Base-by-base conservation (phyloP, 2,888 invertebrate genomes). In the Microdon myrmicae region DNA sequence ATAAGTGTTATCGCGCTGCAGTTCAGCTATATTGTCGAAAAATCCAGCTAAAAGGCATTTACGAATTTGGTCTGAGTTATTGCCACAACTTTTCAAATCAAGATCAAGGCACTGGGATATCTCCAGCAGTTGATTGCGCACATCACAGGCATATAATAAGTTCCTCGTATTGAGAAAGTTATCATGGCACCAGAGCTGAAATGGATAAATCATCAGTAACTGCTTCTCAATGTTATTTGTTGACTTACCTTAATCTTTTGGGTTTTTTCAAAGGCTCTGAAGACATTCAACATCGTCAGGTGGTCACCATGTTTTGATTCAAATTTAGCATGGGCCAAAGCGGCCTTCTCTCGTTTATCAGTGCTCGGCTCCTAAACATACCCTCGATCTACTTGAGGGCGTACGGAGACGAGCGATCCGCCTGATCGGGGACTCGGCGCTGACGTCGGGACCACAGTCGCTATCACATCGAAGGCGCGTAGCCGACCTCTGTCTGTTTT, bases 261-360 rank as follows among this genome's bases (percentile, higher is more conserved):
- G 0, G 87, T 84, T 73, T 87, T 88, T 70, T 84, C 85, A 79
- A 86, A 96, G 3, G 88, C 90, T 72, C 87, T 87, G 76, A 86
- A 96, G 23, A 96, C 89, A 77, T 96, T 98, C 8, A 98, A 82
- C 44, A 95, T 82, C 1, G 94, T 96, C 29, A 97, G 82, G 75
- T 95, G 95, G 79, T 99, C 98, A 7, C 99, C 97, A 68, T 91
- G 86, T 12, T 88, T 85, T 0, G 94, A 91, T 49, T 86, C 79
- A 77, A 96, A 96, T 80, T 94, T 94, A 71, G 85, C 85, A 67
- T 84, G 82, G 0, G 88, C 88, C 69, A 85, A 84, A 22, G 86
- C 74, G 0, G 92, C 92, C 75, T 90, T 87, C 69, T 92, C 91
- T 48, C 89, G 82, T 80, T 90, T 92, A 31, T 87, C 79, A 9